Percentiles rank a stretch among this genome's conserved stretches.
These are phyloP conservation scores for Nibea albiflora DNA, from an alignment of 2,113 vertebrate species.

Conservation along the genomic window DNA sequence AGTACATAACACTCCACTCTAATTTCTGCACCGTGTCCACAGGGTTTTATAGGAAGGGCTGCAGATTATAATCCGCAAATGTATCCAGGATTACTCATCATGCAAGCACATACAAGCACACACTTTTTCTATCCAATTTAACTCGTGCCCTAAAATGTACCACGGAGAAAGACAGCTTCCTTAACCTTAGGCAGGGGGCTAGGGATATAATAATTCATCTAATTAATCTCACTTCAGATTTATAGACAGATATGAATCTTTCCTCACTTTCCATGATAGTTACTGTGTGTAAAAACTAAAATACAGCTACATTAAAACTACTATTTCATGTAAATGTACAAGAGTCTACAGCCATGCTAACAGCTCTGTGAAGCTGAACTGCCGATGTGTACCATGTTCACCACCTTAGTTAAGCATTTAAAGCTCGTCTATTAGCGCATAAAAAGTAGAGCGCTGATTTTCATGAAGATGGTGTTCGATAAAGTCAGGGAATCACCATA, in stretches of 20 bases:
- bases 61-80: constrained; percentile 57
- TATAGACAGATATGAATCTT: not conserved
- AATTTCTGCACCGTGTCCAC: constrained; percentile 52
- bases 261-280: not conserved
- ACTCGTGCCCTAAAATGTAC: constrained; percentile 45
- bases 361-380: no score
- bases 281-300: no score
- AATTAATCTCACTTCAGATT: constrained; percentile 35
- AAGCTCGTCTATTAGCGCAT: no score
- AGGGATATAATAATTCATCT: constrained; percentile 27
- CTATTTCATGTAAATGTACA: no score
- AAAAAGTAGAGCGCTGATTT: no score
- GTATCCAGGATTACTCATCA: constrained; percentile 45
- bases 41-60: constrained; percentile 64
- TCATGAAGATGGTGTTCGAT: not conserved
- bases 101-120: constrained; percentile 37
- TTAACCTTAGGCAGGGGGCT: constrained; percentile 35
- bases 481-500: not conserved
- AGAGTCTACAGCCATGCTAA: no score
- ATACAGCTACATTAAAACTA: no score
- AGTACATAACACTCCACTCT: constrained; percentile 52
- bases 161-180: constrained; percentile 50
- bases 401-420: not conserved
- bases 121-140: constrained; percentile 64
- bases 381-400: no score